Evolutionary conservation across 2,888 invertebrate species (phyloP), one percentile per base, ranked within the genome.

Genomic region (Leucophenga montana): DNA sequence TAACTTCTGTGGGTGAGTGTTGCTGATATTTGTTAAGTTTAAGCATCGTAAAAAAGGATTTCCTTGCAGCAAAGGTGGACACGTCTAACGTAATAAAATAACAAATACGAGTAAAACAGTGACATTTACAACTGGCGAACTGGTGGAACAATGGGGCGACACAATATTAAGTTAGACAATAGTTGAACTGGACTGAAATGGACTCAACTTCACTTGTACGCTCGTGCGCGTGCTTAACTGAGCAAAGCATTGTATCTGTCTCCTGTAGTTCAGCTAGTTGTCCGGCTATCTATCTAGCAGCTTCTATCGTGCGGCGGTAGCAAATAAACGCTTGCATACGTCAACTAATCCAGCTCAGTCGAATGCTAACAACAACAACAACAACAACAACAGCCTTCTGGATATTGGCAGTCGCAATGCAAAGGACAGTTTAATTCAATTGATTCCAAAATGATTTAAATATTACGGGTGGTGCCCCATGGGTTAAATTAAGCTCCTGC

Each of bases 361-460:
- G 50, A 56, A 27, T 20, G 16, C 20, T 16, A 31, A 16, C n/a
- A 20, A 44, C 59, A 33, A 59, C 13, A 46, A 16, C 67, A 33
- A 16, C 16, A 56, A 54, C 27, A n/a, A 14, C 14, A 5, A 39
- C 9, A 27, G 20, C 4, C 4, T 33, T 44, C 20, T n/a, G 14
- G 13, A 22, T 33, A 18, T 31, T 68, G 14, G 16, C 31, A 57
- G 46, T 31, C 16, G 13, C 27, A 50, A 57, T 27, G 27, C 69
- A 73, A 74, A 76, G 73, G 78, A 81, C 81, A 81, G 77, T 81
- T 81, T 79, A 81, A 81, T 78, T 81, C 79, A 81, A 81, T 81
- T 80, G 78, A 78, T 78, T 76, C 71, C 78, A 71, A 77, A 81
- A 79, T 81, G 79, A 81, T 81, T 81, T 79, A 79, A 81, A 81